Evolutionary conservation across 2,797 vertebrate genomes (phyloP), one percentile per base, ranked within the genome.

Genomic region (Manis javanica): DNA sequence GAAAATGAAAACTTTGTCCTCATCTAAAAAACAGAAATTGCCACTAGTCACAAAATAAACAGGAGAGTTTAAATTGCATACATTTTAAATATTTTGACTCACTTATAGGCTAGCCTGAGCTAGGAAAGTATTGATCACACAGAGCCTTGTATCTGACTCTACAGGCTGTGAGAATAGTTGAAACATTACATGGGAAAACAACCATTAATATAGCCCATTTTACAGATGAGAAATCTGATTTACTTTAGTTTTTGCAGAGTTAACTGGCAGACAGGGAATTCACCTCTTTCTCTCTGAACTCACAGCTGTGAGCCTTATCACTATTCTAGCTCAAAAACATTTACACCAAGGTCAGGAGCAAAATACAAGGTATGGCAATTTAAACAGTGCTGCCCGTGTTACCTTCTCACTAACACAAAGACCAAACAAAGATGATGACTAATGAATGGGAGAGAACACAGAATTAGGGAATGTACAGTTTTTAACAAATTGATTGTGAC

Each of bases 11-110:
- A 49, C 14, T 26, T 2, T 69, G n/a, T 55, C 19, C 49, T 93
- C 49, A 64, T 53, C 81, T 91, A 79, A 34, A 79, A 92, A 88
- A 87, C 42, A 72, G 12, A 91, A 87, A 83, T 81, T 26, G 29
- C 21, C 51, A 53, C 2, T 68, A 74, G 63, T 26, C 53, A 31
- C 8, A 34, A 55, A 34, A 83, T 39, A 9, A 90, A 87, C 2
- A 23, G 34, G 15, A 71, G 29, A 82, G 34, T 64, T 90, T 49
- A 74, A 91, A 55, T 68, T 63, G 46, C 7, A 75, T 59, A 72
- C 46, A 74, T 94, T 85, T 49, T 94, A 78, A 82, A 53, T 90
- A 79, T 59, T 79, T 24, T 69, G 57, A 69, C 12, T 64, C 24
- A 82, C 5, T 4, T 69, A 42, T 6, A 66, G 26, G 34, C 37